Base-by-base conservation (phyloP, 2,888 invertebrate genomes). In the Drosophila mimetica region DNA sequence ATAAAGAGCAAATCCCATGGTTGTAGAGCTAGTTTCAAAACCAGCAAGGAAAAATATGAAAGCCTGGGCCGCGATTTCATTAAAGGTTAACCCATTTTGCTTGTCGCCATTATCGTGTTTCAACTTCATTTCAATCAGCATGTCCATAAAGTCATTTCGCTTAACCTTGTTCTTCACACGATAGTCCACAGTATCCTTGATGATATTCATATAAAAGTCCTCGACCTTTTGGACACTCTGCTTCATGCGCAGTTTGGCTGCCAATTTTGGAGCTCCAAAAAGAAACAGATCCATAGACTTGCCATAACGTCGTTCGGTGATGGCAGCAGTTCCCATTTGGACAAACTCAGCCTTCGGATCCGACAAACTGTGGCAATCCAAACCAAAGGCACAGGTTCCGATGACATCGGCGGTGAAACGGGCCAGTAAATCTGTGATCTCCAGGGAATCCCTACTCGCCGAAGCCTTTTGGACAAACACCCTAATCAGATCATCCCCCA, bases 61-160 rank as follows among this genome's bases (percentile, higher is more conserved):
- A 9, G 93, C 93, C 63, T 94, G 93, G 0, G 93, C 92, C 0
- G 92, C 90, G 0, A 94, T 14, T 42, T 70, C 69, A 2, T 70
- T 61, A 4, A 70, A 39, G 3, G 84, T 79, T 5, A 90, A 53
- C 2, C 76, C 65, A 5, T 76, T 74, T 7, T 92, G 83, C 1
- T 74, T 67, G 4, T 89, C 55, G 39, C 78, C 81, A 34, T 73
- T 11, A 5, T 82, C 75, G 25, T 74, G 69, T 11, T 59, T 89
- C 71, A 59, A 79, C 16, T 79, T 78, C 14, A 72, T 41, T 1
- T 77, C 77, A 2, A 76, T 58, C 25, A 94, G 76, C 22, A 93
- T 84, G 67, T 94, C 93, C 74, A 94, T 89, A 60, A 94, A 94
- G 86, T 94, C 94, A 58, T 93, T 93, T 32, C 93, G 88, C 0